Conservation (phyloP, 64 coral and sea anemone genomes). For the Orbicella faveolata region DNA sequence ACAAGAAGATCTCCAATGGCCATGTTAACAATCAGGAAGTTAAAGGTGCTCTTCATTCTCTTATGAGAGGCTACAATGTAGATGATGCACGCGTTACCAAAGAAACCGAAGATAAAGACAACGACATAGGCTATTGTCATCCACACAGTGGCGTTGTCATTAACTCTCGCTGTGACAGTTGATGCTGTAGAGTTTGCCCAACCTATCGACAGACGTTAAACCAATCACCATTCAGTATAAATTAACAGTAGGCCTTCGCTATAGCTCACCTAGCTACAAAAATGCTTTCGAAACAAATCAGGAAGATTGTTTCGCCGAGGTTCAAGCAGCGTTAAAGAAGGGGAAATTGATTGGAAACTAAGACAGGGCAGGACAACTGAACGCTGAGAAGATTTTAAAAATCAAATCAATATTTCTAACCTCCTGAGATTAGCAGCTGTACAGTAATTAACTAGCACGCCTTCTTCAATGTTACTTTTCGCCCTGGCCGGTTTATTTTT, state of each 20-base stretch:
- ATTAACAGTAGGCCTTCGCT: too few relatives aligned
- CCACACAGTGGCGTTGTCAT: neutral
- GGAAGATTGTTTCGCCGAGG: too few relatives aligned
- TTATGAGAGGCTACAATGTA: slow-evolving; percentile 55
- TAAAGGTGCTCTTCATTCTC: slow-evolving; percentile 66
- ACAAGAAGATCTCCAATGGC: slow-evolving; percentile 69
- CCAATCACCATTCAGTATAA: too few relatives aligned
- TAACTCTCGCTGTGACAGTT: neutral
- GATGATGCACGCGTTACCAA: slow-evolving; percentile 52
- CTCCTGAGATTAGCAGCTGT: neutral
- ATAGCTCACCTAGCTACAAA: too few relatives aligned
- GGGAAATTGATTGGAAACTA: neutral
- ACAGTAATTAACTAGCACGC: neutral
- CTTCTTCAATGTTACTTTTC: neutral
- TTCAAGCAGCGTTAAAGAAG: too few relatives aligned
- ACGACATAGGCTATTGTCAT: slow-evolving; percentile 43
- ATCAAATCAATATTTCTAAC: neutral
- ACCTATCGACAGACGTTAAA: neutral
- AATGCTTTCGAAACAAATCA: too few relatives aligned
- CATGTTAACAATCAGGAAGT: slow-evolving; percentile 72
- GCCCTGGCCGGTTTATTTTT: neutral
- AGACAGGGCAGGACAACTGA: neutral
- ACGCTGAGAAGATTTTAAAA: neutral
- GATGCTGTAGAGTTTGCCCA: neutral
- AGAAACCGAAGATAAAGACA: slow-evolving; percentile 51